Base-by-base conservation (phyloP, 2,797 vertebrate species). In the Danio tinwini region DNA sequence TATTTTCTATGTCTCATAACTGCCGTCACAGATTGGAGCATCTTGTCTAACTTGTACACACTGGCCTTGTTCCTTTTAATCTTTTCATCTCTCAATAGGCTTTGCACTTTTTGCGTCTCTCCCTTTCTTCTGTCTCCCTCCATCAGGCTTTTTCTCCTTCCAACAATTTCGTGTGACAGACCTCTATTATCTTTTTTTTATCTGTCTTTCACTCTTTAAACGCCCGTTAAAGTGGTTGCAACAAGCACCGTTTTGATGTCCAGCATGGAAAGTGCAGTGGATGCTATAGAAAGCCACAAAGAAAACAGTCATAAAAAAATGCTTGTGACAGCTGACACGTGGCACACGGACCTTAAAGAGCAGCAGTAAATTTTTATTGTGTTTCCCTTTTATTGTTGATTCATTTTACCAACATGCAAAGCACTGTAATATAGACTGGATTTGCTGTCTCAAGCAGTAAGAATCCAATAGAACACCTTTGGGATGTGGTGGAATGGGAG, bases 11-110 rank as follows among this genome's bases (percentile, higher is more conserved):
- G 65, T 82, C 71, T 87, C 61, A 45, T 62, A 79, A 84, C 74
- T 53, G 68, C 74, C 71, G 42, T 73, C 79, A 42, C 74, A 70
- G 56, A 75, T 63, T 61, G 69, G 82, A 64, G 64, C 47, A 74
- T 74, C 56, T 70, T 65, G 56, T 76, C 69, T 58, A 50, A 75
- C 73, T 83, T 74, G 79, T 67, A 70, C 71, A 80, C 70, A 10
- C 78, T 75, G 84, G 80, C 74, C 85, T 80, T 80, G 68, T 84
- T 83, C 49, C 16, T 55, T 88, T 82, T 85, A 71, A 85, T 85
- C 83, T 86, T 82, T 58, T 78, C 81, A 73, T 77, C 87, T 88
- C 84, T 76, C 81, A 68, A 52, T 82, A 76, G 10, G 50, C 81
- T 62, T 56, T 65, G 47, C 61, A 77, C 68, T 71, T 81, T 74